Conservation (phyloP, 2,797 vertebrate species). For the Aphelocoma californica region DNA sequence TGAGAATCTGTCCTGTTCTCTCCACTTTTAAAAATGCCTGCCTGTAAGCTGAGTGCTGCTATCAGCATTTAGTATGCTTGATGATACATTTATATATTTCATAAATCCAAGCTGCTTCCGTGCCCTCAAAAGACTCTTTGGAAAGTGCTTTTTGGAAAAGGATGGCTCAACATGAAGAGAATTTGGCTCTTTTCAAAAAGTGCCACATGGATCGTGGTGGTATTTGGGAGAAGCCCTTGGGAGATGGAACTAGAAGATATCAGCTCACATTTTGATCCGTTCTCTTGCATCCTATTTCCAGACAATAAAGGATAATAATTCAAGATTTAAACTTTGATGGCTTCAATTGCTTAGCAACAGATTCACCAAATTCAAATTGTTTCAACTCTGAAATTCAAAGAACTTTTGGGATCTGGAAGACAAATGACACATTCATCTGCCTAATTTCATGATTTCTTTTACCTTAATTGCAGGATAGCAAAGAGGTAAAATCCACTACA, state of each 20-base stretch:
- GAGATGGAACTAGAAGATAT: neutral
- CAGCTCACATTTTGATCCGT: neutral
- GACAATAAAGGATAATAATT: slow-evolving; percentile 27
- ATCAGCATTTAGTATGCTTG: neutral
- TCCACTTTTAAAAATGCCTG: neutral
- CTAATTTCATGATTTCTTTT: neutral
- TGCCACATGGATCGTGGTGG: neutral
- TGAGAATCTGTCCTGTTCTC: neutral
- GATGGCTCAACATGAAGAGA: neutral
- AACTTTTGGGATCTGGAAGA: neutral
- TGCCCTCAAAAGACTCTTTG: neutral
- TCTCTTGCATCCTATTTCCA: slow-evolving; percentile 1
- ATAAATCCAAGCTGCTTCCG: neutral
- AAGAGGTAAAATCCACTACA: neutral
- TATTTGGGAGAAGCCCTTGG: neutral
- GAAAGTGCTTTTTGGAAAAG: neutral
- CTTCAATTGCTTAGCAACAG: slow-evolving; percentile 60
- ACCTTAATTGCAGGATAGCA: neutral
- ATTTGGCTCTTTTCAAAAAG: neutral
- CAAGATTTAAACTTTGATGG: slow-evolving; percentile 16
- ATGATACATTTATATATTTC: neutral
- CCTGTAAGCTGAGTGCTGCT: neutral
- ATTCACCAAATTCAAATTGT: neutral
- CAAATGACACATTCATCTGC: neutral
- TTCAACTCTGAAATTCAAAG: slow-evolving; percentile 4